These are phyloP conservation scores for Lissonota sp. DNA, from an alignment of 2,888 invertebrate species.

Conservation along the genomic window DNA sequence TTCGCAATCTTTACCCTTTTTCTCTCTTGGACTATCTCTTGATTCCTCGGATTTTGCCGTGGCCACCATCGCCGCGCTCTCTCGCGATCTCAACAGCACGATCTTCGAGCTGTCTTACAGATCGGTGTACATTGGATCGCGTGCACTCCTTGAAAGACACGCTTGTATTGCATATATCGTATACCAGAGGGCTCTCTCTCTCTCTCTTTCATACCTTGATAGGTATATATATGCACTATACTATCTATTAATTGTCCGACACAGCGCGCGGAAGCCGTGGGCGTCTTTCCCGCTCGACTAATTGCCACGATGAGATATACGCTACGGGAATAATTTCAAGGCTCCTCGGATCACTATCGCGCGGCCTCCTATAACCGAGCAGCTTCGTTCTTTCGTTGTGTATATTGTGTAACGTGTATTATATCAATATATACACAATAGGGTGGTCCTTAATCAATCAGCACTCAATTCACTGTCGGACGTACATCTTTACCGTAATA, in stretches of 20 bases:
- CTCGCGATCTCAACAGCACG: constrained; percentile 64
- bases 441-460: background rate
- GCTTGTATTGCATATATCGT: constrained; percentile 48
- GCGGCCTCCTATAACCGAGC: constrained; percentile 54
- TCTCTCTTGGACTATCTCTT: constrained; percentile 46
- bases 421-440: constrained; percentile 32
- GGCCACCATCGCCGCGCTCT: constrained; percentile 23
- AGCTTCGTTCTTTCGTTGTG: constrained; percentile 31
- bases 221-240: constrained; percentile 46
- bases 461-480: too few species aligned
- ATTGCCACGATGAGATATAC: constrained; percentile 77
- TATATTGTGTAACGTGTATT: constrained; percentile 42
- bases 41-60: constrained; percentile 32
- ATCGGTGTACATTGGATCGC: constrained; percentile 66
- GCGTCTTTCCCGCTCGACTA: constrained; percentile 80
- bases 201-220: constrained; percentile 25
- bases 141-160: constrained; percentile 63
- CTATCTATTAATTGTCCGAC: constrained; percentile 81
- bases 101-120: constrained; percentile 64
- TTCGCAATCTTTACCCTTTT: background rate
- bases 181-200: constrained; percentile 29
- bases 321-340: constrained; percentile 73
- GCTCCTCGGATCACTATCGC: constrained; percentile 65
- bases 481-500: too few species aligned
- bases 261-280: constrained; percentile 76